Conservation (phyloP, 2,888 invertebrate genomes). For the Leptopilina drosophilae region DNA sequence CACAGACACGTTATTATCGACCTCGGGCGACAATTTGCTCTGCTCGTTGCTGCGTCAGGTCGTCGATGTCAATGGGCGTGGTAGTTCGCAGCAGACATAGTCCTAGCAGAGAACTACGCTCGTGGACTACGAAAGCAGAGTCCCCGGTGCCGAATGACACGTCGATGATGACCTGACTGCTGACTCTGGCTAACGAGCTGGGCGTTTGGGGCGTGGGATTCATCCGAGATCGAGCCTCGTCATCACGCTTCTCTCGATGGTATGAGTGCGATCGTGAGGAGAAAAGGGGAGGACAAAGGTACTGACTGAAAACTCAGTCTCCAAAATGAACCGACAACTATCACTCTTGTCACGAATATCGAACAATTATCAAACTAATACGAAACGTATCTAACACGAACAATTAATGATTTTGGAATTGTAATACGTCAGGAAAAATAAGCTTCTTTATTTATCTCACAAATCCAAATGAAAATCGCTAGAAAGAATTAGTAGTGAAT, state of each 20-base stretch:
- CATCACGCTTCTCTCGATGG: conserved; percentile 66
- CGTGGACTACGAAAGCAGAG: conserved; percentile 56
- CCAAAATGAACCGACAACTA: not conserved
- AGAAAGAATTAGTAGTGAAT: not conserved
- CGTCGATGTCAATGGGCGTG: conserved; percentile 59
- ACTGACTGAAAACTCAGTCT: conserved; percentile 50
- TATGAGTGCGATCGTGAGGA: conserved; percentile 40
- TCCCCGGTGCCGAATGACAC: conserved; percentile 74
- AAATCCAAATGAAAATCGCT: too few relatives aligned
- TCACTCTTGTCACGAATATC: conserved; percentile 30
- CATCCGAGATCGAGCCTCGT: conserved; percentile 74
- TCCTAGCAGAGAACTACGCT: conserved; percentile 54
- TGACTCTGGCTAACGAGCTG: conserved; percentile 77
- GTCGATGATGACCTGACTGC: conserved; percentile 76
- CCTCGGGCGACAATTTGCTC: conserved; percentile 69
- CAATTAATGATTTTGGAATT: not conserved
- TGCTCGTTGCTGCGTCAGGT: conserved; percentile 71
- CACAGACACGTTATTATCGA: conserved; percentile 50
- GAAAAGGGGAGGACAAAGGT: conserved; percentile 40
- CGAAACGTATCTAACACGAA: conserved; percentile 39
- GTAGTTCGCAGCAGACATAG: conserved; percentile 53
- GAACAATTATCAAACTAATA: not conserved
- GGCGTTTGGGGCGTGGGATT: conserved; percentile 74
- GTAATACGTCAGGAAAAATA: too few relatives aligned
- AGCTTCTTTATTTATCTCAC: too few relatives aligned